Conservation (phyloP, 2,113 vertebrate species). For the Cinclus mexicanus region DNA sequence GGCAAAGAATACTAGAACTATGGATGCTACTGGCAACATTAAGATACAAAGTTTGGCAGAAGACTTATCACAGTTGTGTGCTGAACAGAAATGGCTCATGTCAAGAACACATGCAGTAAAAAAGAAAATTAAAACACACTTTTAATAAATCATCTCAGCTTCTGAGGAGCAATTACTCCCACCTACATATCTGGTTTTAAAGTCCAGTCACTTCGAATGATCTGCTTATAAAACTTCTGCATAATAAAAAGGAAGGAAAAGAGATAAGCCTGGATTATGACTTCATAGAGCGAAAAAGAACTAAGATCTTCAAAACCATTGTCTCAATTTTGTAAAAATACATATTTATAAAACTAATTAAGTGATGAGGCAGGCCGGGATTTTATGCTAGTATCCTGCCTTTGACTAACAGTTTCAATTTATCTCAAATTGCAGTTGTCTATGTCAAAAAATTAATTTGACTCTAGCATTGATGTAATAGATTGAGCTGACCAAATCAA, state of each 20-base stretch:
- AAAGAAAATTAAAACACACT: neutral
- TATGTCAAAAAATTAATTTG: constrained; percentile 8
- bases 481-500: neutral
- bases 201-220: neutral
- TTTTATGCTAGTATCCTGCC: neutral
- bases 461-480: neutral
- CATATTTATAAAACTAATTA: constrained; percentile 14
- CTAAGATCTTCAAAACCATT: neutral
- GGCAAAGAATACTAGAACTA: neutral
- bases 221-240: neutral
- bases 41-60: neutral
- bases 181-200: neutral
- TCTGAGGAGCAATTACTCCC: neutral
- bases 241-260: neutral
- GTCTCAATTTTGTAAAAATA: neutral
- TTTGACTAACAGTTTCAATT: neutral
- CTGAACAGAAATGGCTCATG: neutral
- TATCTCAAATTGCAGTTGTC: neutral
- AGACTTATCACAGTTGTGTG: neutral
- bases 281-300: neutral
- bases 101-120: neutral
- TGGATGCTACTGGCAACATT: neutral
- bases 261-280: neutral
- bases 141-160: neutral
- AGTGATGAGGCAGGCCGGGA: neutral